Percentiles rank a stretch among this genome's conserved stretches.
Conservation (phyloP, 2,888 invertebrate genomes). For the Tiliacea aurago region DNA sequence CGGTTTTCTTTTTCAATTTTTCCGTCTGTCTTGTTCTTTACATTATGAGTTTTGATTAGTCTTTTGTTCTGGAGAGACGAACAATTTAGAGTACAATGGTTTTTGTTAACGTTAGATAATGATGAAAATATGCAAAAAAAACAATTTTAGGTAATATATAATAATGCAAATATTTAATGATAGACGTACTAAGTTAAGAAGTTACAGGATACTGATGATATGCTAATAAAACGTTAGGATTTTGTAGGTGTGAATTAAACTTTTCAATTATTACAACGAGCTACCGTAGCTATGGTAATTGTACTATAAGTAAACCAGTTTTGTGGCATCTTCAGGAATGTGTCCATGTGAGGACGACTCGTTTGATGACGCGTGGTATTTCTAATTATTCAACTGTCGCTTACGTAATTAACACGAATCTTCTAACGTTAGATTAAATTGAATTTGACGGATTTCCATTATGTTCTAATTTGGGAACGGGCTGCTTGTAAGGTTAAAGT, state of each 20-base stretch:
- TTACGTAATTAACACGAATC: constrained; percentile 50
- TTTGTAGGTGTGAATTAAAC: not conserved
- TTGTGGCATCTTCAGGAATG: constrained; percentile 53
- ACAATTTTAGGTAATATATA: not conserved
- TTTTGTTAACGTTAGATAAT: not conserved
- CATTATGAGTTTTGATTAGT: constrained; percentile 33
- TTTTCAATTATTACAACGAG: not conserved
- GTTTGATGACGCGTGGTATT: constrained; percentile 40
- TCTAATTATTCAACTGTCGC: constrained; percentile 55
- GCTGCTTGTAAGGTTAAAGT: constrained; percentile 4
- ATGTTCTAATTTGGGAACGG: constrained; percentile 38
- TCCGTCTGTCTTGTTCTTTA: constrained; percentile 32
- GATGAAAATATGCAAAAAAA: not conserved
- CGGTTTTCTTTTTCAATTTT: constrained; percentile 42
- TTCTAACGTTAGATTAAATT: constrained; percentile 41
- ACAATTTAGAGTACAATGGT: not conserved
- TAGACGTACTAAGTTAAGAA: not conserved
- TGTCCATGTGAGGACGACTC: constrained; percentile 43
- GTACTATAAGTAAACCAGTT: constrained; percentile 58
- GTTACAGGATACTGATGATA: not conserved
- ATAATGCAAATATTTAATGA: constrained; percentile 10
- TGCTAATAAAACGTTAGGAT: constrained; percentile 2
- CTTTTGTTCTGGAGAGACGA: not conserved
- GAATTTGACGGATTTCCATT: constrained; percentile 47
- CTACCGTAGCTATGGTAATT: constrained; percentile 52